Conservation (phyloP, 2,888 invertebrate species). For the Sarcophaga caerulescens region DNA sequence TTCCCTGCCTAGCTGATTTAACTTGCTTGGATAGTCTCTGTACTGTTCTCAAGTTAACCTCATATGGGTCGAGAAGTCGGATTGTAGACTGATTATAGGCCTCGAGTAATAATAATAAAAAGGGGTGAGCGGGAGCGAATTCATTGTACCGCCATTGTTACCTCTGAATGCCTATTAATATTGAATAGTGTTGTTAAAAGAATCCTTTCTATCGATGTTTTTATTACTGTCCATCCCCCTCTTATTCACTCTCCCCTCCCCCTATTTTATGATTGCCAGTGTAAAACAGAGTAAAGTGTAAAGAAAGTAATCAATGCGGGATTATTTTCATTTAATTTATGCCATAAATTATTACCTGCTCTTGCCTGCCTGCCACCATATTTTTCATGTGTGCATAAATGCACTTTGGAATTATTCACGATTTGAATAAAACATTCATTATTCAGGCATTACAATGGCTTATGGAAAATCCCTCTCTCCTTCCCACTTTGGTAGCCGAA, state of each 20-base stretch:
- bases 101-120: too few species aligned
- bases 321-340: constrained; percentile 65
- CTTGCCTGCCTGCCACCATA: background rate
- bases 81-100: too few species aligned
- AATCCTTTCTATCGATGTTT: too few species aligned
- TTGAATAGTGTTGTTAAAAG: too few species aligned
- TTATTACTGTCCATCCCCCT: background rate
- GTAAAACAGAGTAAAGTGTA: background rate
- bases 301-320: constrained; percentile 39
- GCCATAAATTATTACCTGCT: constrained; percentile 58
- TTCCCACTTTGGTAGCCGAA: too few species aligned
- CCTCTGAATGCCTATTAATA: too few species aligned
- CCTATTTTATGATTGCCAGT: background rate
- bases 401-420: constrained; percentile 55
- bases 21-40: too few species aligned
- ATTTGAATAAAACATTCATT: constrained; percentile 36
- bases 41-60: too few species aligned
- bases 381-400: constrained; percentile 24
- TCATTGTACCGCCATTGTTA: too few species aligned
- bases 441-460: background rate
- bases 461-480: background rate
- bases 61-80: too few species aligned
- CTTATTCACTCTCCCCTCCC: background rate
- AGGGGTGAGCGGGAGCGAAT: too few species aligned
- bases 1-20: too few species aligned